Conservation (phyloP, 2,797 vertebrate genomes). For the Sylvilagus floridanus region DNA sequence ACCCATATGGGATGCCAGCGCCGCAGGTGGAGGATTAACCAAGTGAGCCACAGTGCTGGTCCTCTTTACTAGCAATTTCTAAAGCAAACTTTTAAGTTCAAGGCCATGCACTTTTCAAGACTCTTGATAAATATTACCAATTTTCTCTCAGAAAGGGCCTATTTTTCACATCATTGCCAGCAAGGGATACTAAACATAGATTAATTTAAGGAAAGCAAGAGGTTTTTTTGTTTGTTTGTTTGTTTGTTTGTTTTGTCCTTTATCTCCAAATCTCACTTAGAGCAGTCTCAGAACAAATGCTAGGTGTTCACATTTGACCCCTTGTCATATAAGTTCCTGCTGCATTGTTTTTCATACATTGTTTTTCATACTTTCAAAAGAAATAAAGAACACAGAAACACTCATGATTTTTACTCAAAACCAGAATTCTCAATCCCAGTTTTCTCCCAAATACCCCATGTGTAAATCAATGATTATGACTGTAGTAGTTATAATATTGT, state of each 20-base stretch:
- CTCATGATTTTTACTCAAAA: background rate
- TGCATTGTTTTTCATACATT: background rate
- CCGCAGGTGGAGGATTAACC: too few relatives aligned
- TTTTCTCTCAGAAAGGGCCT: background rate
- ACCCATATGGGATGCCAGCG: too few relatives aligned
- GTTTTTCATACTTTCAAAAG: background rate
- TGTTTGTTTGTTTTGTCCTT: too few relatives aligned
- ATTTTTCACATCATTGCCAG: background rate
- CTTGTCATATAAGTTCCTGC: background rate
- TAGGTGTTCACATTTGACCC: background rate
- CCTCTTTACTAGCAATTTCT: background rate
- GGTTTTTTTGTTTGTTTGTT: too few relatives aligned
- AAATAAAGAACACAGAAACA: background rate
- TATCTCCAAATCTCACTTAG: background rate
- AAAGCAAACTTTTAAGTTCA: background rate
- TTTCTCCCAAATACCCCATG: background rate
- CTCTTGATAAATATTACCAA: background rate
- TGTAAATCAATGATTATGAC: background rate
- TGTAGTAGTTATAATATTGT: background rate
- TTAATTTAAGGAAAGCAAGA: background rate
- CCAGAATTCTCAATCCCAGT: background rate
- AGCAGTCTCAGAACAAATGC: background rate
- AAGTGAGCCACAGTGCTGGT: too few relatives aligned
- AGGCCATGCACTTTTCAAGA: background rate
- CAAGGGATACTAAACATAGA: background rate